Evolutionary conservation across 2,888 invertebrate genomes (phyloP).

Genomic region (Strigamia transsilvanica): DNA sequence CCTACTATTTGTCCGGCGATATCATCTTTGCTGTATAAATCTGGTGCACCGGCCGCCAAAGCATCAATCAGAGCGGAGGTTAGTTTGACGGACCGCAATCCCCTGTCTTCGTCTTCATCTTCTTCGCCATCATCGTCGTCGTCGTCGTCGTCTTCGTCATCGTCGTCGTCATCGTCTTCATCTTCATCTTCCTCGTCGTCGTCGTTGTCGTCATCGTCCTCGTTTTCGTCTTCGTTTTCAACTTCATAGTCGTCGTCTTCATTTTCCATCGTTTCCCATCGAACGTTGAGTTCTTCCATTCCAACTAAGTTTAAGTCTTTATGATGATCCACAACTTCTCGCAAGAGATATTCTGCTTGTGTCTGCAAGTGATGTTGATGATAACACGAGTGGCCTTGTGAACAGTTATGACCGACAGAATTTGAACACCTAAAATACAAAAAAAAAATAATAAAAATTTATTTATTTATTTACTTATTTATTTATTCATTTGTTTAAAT

Average conservation of each 20-base stretch:
- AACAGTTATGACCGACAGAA: neutral
- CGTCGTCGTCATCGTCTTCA: conserved; percentile 1
- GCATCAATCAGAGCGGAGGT: neutral
- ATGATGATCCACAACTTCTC: conserved; percentile 23
- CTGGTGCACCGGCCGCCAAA: conserved; percentile 56
- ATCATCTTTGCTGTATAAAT: conserved; percentile 60
- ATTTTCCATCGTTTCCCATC: conserved; percentile 20
- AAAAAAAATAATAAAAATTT: neutral
- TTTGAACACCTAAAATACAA: conserved; percentile 27
- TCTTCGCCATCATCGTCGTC: neutral
- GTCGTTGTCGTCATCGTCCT: conserved; percentile 54
- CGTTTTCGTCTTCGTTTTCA: conserved; percentile 40
- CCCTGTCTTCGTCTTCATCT: neutral
- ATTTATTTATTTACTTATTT: neutral
- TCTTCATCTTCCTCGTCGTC: conserved; percentile 55
- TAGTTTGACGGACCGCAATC: neutral
- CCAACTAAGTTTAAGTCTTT: neutral
- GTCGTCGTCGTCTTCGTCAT: conserved; percentile 51
- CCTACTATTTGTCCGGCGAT: conserved; percentile 31
- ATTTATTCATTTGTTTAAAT: too few relatives aligned
- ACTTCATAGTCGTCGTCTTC: conserved; percentile 53
- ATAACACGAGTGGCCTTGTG: conserved; percentile 21
- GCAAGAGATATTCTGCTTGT: conserved; percentile 23
- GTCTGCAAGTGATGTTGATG: conserved; percentile 32
- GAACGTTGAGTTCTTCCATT: neutral